These are phyloP conservation scores for Incurvaria masculella DNA, from an alignment of 2,888 invertebrate genomes.

Conservation along the genomic window DNA sequence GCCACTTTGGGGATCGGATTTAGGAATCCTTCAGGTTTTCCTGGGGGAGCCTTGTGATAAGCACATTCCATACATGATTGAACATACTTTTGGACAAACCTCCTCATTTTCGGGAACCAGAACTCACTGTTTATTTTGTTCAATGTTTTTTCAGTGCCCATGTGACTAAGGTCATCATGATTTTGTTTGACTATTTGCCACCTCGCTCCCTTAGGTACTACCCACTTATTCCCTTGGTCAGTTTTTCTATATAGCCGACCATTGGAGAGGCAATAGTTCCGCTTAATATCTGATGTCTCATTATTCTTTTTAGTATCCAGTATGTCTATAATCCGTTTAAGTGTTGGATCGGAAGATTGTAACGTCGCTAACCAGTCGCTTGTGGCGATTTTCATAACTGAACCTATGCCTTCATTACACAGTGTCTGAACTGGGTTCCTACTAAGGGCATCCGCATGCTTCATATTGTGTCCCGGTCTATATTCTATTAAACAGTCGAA, in stretches of 20 bases:
- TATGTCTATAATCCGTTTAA: slow-evolving; percentile 10
- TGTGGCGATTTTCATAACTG: slow-evolving; percentile 3
- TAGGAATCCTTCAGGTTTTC: too few relatives aligned
- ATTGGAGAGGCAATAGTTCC: slow-evolving; percentile 12
- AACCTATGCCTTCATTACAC: too few relatives aligned
- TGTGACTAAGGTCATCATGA: slow-evolving; percentile 27
- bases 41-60: too few relatives aligned
- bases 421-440: slow-evolving; percentile 9
- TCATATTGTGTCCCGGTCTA: slow-evolving; percentile 19
- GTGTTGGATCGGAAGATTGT: slow-evolving; percentile 12
- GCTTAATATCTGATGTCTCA: slow-evolving; percentile 2
- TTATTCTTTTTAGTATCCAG: slow-evolving; percentile 8
- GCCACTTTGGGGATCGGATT: too few relatives aligned
- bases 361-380: slow-evolving; percentile 14
- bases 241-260: slow-evolving; percentile 12
- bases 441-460: slow-evolving; percentile 25
- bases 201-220: slow-evolving; percentile 17
- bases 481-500: slow-evolving; percentile 21
- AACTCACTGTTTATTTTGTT: slow-evolving; percentile 22
- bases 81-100: slow-evolving; percentile 14
- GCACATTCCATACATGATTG: too few relatives aligned
- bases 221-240: slow-evolving; percentile 11
- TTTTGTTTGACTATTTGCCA: slow-evolving; percentile 16
- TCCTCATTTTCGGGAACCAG: neutral
- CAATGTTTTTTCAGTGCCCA: slow-evolving; percentile 25